Base-by-base conservation (phyloP, 1,140 invertebrate genomes). In the Archegozetes longisetosus region DNA sequence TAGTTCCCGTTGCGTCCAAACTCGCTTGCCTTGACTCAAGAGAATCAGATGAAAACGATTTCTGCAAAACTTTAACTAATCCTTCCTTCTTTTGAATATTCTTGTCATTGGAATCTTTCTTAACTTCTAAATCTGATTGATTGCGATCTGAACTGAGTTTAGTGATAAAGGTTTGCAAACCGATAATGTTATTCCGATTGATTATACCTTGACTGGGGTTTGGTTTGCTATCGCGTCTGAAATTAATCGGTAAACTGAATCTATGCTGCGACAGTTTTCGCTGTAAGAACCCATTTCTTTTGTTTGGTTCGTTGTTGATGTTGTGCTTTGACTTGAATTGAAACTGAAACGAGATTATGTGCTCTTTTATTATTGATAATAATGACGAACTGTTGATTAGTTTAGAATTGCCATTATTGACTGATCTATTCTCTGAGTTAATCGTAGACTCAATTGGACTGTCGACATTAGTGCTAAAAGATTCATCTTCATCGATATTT, bases 401-500 rank as follows among this genome's bases (percentile, higher is more conserved):
- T 24, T 17, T 50, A 53, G 27, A 22, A n/a, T 14, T 55, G 23
- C 20, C 27, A 24, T 55, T 55, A 53, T 25, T 53, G 14, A 28
- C 25, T 22, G n/a, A 27, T 22, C 22, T 23, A 49, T 25, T 46
- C 53, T 29, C 48, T 50, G n/a, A 47, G 48, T 27, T 58, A 47
- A 58, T 58, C 1, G 27, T 3, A 51, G 46, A 58, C 17, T 47
- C 57, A 4, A 47, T 22, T 4, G 50, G 32, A 53, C 57, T 50
- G 17, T 29, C 46, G 25, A n/a, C 20, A 23, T 27, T 49, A 22
- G 48, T 27, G 13, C 51, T 50, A 22, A 40, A 9, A 40, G 32
- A 51, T 22, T 63, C 64, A 29, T 61, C 60, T 2, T 87, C 84
- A 68, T 92, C 88, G 47, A 91, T 73, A 23, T 86, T 77, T n/a